These are phyloP conservation scores for Euplagia quadripunctaria DNA, from an alignment of 2,888 invertebrate genomes.

Conservation along the genomic window DNA sequence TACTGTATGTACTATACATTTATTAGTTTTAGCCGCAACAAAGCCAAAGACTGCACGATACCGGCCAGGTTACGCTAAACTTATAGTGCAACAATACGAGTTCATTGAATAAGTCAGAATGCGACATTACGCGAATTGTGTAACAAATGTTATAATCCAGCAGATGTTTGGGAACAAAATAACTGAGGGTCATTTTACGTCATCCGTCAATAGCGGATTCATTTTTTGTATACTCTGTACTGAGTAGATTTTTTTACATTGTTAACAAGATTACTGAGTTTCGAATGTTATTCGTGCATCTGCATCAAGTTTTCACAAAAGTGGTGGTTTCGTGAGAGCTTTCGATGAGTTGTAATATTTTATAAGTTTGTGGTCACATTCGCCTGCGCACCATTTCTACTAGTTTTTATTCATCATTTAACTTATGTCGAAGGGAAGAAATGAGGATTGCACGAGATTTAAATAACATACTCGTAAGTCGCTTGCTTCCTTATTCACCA, in stretches of 20 bases:
- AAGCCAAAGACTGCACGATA: constrained; percentile 56
- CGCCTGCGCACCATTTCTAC: neutral
- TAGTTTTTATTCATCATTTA: neutral
- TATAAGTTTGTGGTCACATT: neutral
- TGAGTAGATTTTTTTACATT: neutral
- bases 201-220: constrained; percentile 23
- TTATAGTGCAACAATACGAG: constrained; percentile 34
- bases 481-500: neutral
- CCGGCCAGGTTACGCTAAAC: constrained; percentile 46
- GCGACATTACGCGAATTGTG: constrained; percentile 49
- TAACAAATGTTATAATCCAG: constrained; percentile 55
- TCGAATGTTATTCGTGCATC: neutral
- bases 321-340: neutral
- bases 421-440: neutral
- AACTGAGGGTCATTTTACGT: constrained; percentile 38
- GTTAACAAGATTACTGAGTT: neutral
- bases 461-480: neutral
- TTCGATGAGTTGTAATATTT: neutral
- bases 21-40: constrained; percentile 9
- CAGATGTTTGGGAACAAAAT: constrained; percentile 60
- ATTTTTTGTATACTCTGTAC: constrained; percentile 31
- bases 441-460: neutral
- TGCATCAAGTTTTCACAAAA: constrained; percentile 2
- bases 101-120: constrained; percentile 52
- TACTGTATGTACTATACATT: neutral